Evolutionary conservation across 2,888 invertebrate genomes (phyloP).

Genomic region (Drosophila picticornis): DNA sequence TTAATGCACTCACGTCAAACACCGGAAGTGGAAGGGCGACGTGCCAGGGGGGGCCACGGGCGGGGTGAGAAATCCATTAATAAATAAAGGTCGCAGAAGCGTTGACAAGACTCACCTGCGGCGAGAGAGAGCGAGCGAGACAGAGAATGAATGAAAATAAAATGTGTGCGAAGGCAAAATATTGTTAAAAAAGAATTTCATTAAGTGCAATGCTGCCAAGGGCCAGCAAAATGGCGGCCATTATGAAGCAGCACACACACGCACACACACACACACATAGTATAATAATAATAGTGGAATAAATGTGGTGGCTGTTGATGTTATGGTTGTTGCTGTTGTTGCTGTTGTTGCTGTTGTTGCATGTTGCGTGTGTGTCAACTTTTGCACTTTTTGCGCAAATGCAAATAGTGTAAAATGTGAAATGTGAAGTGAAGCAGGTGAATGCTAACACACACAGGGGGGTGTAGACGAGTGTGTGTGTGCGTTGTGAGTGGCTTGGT

Average conservation of each 20-base stretch:
- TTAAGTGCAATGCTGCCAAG: slow-evolving; percentile 66
- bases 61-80: slow-evolving; percentile 73
- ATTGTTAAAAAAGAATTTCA: slow-evolving; percentile 68
- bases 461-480: slow-evolving; percentile 5
- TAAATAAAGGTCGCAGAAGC: slow-evolving; percentile 65
- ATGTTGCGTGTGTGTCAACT: slow-evolving; percentile 74
- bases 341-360: slow-evolving; percentile 39
- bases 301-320: slow-evolving; percentile 47
- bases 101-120: slow-evolving; percentile 75
- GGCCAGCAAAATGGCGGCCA: slow-evolving; percentile 74
- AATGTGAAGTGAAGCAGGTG: slow-evolving; percentile 53
- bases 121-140: slow-evolving; percentile 24
- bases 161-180: slow-evolving; percentile 35
- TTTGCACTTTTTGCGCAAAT: slow-evolving; percentile 75
- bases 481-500: slow-evolving; percentile 1
- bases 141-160: slow-evolving; percentile 11
- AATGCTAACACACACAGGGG: slow-evolving; percentile 35
- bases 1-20: slow-evolving; percentile 59
- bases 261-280: not conserved
- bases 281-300: slow-evolving; percentile 20
- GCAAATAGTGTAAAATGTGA: slow-evolving; percentile 67
- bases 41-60: not conserved
- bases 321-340: slow-evolving; percentile 49
- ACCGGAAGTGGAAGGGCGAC: no score
- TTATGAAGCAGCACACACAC: slow-evolving; percentile 31